Conservation (phyloP, 1,140 invertebrate genomes). For the Solen grandis region DNA sequence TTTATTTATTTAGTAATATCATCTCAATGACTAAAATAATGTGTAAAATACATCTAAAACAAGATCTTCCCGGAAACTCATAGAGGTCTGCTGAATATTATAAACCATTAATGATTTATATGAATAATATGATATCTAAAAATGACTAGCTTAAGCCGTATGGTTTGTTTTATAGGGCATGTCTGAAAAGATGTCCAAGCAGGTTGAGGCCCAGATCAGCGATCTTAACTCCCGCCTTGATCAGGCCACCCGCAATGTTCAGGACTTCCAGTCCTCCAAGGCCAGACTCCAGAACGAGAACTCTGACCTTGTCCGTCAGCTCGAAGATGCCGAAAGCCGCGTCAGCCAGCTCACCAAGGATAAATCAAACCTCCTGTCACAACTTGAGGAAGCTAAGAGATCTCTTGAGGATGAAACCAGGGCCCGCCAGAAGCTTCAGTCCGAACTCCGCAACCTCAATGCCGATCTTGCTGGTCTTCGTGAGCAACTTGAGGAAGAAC, state of each 20-base stretch:
- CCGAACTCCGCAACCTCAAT: slow-evolving; percentile 21
- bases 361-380: slow-evolving; percentile 94
- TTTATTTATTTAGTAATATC: too few species aligned
- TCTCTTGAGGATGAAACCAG: slow-evolving; percentile 97
- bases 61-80: background rate
- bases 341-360: slow-evolving; percentile 97
- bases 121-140: too few species aligned
- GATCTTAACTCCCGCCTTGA: slow-evolving; percentile 97
- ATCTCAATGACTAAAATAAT: background rate
- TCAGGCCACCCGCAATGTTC: slow-evolving; percentile 71
- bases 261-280: slow-evolving; percentile 73
- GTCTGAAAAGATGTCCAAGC: slow-evolving; percentile 98
- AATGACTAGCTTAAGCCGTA: too few species aligned
- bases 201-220: slow-evolving; percentile 95
- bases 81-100: background rate
- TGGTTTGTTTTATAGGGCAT: slow-evolving; percentile 86
- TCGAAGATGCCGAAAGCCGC: slow-evolving; percentile 98
- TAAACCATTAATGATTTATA: too few species aligned
- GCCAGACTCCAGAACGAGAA: slow-evolving; percentile 89
- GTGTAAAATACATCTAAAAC: background rate
- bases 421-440: slow-evolving; percentile 34
- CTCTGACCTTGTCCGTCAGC: slow-evolving; percentile 91
- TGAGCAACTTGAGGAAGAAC: slow-evolving; percentile 99
- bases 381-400: slow-evolving; percentile 98
- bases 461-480: slow-evolving; percentile 96